Evolutionary conservation across 1,140 invertebrate species (phyloP), one percentile per base, ranked within the genome.

Genomic region (Drosophila triauraria): DNA sequence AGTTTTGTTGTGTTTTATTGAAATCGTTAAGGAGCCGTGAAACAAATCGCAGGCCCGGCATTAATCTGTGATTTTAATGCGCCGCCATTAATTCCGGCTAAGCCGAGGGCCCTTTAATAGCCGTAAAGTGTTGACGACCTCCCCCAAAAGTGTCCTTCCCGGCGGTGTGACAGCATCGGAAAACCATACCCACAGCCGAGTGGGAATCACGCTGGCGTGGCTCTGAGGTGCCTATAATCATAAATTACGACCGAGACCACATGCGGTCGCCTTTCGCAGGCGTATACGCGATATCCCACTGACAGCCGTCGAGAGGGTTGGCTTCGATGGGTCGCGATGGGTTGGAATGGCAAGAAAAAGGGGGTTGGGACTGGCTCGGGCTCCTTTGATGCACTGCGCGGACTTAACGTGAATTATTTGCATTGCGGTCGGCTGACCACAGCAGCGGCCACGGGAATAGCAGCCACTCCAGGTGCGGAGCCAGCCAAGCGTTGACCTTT

Each of bases 371-470:
- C 30, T 8, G 30, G 8, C 30, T 32, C 32, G 32, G 32, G 32
- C 65, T 53, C 69, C 77, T 90, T 80, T 78, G 85, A 84, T 83
- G 76, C 65, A 87, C 48, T 82, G 63, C 65, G 17, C 40, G 65
- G 76, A 67, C 78, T 84, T 84, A 88, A 75, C 68, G 78, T 90
- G 85, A 88, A 79, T 85, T 90, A 88, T 88, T 85, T 90, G 84
- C 67, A 79, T 72, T 75, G 81, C 69, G 85, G 69, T 70, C 42
- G 44, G 35, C 13, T 78, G 63, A 54, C 74, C 63, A 69, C 63
- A 77, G 74, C 30, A 38, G 25, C 53, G 43, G 43, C 27, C 65
- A 27, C 44, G 43, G 35, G 23, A 68, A 70, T 70, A 69, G 64
- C 40, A 32, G 58, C 54, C 62, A 53, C 40, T 68, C 43, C 70